Base-by-base conservation (phyloP, 2,797 vertebrate species). In the Nyctalus aviator region DNA sequence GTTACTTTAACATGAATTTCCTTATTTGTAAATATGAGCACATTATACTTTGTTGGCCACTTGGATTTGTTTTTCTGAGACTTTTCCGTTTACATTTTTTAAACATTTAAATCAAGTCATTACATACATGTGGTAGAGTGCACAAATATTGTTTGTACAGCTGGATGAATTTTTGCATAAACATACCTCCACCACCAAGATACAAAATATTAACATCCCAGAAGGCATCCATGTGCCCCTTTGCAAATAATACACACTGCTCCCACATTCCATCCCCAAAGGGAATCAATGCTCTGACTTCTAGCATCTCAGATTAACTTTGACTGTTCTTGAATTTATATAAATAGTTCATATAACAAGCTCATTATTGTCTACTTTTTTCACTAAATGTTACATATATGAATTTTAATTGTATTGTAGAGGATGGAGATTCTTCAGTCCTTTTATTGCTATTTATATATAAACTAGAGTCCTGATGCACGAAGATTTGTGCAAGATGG, bases 41-140 rank as follows among this genome's bases (percentile, higher is more conserved):
- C 79, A n/a, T 41, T 77, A 84, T 72, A 50, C 64, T 90, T 87
- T 83, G 30, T 44, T 90, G 35, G 8, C 41, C 72, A 78, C 88
- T 91, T 75, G 9, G n/a, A 79, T 84, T 73, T 1, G 15, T 82
- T 84, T 79, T 64, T 73, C 41, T 41, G 12, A 79, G 55, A 87
- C 57, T 50, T 83, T 83, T 30, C 53, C 78, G 27, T 93, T 84
- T 78, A 79, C 48, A n/a, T 84, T 69, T 95, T 92, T 85, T 59
- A n/a, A 59, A 88, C 62, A 71, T 53, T 37, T 41, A 90, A 62
- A n/a, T 18, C 32, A 17, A 92, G 8, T 20, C 32, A 55, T 27
- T 66, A 20, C 13, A 55, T 41, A 73, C 12, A 48, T 48, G 77
- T 48, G 44, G 25, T 68, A 44, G 73, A 81, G 23, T 64, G 2